Conservation (phyloP, 2,888 invertebrate genomes). For the Ormyrus thymus region DNA sequence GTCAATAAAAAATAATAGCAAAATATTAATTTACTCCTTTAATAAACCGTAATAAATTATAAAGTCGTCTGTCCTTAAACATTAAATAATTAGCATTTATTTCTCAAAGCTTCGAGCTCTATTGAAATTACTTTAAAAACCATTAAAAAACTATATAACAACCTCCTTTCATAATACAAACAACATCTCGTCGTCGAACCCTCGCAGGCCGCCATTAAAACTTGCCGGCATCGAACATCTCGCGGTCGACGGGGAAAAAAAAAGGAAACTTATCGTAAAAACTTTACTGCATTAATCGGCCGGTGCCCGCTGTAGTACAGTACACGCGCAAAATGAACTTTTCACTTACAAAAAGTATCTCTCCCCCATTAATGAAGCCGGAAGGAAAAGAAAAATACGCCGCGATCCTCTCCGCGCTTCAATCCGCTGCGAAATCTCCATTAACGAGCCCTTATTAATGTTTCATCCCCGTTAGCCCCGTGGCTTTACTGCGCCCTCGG, state of each 20-base stretch:
- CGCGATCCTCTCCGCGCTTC: neutral
- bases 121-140: neutral
- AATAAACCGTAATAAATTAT: no score
- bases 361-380: neutral
- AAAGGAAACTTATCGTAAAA: slow-evolving; percentile 7
- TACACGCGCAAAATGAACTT: slow-evolving; percentile 3
- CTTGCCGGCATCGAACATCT: neutral
- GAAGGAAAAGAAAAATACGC: neutral
- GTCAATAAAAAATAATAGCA: no score
- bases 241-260: no score
- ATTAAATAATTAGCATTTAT: neutral
- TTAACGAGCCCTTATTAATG: slow-evolving; percentile 52
- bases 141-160: neutral
- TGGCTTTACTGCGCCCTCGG: slow-evolving; percentile 23
- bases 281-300: slow-evolving; percentile 19
- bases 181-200: neutral
- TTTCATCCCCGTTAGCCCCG: slow-evolving; percentile 32
- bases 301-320: neutral
- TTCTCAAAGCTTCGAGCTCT: no score
- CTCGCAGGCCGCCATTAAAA: neutral
- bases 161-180: neutral
- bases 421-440: slow-evolving; percentile 49
- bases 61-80: neutral
- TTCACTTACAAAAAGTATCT: slow-evolving; percentile 6
- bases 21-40: no score